A percentile compares a stretch with the other conserved stretches of the same genome.
phyloP scores from a whole-genome alignment of 2,797 vertebrate genomes.

The Protosalanx chinensis region DNA sequence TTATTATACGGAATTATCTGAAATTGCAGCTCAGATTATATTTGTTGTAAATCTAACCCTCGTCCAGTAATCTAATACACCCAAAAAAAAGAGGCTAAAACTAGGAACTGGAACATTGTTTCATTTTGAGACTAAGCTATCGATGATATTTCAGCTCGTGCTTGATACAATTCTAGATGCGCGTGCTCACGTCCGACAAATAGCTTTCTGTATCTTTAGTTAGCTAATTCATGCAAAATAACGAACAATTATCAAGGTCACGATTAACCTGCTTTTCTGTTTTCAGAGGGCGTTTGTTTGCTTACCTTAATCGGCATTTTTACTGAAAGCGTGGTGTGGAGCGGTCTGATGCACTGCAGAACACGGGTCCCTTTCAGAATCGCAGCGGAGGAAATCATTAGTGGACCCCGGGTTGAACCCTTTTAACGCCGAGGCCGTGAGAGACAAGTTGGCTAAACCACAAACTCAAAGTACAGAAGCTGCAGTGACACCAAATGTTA shows the following conservation, averaged over 20 bases:
- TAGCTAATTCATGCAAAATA: not conserved
- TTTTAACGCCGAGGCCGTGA: not conserved
- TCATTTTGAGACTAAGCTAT: not conserved
- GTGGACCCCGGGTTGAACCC: not conserved
- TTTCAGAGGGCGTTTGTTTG: not conserved
- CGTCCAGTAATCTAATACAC: not conserved
- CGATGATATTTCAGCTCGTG: no score
- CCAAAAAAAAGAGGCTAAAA: not conserved
- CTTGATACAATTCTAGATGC: not conserved
- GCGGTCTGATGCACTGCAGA: slow-evolving; percentile 13
- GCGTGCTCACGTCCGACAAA: not conserved
- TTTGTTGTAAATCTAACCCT: not conserved
- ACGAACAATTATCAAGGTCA: slow-evolving; percentile 23
- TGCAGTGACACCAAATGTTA: not conserved
- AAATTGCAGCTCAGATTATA: no score
- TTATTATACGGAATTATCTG: no score
- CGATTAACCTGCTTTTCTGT: not conserved
- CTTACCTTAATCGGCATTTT: slow-evolving; percentile 76
- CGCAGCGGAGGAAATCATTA: slow-evolving; percentile 47
- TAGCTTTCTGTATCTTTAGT: not conserved
- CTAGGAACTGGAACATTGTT: not conserved
- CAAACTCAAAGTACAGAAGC: no score
- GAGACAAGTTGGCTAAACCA: not conserved
- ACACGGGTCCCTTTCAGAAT: slow-evolving; percentile 37
- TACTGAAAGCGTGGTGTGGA: slow-evolving; percentile 45